Conservation (phyloP, 2,113 vertebrate species). For the Petrocephalus microphthalmus region DNA sequence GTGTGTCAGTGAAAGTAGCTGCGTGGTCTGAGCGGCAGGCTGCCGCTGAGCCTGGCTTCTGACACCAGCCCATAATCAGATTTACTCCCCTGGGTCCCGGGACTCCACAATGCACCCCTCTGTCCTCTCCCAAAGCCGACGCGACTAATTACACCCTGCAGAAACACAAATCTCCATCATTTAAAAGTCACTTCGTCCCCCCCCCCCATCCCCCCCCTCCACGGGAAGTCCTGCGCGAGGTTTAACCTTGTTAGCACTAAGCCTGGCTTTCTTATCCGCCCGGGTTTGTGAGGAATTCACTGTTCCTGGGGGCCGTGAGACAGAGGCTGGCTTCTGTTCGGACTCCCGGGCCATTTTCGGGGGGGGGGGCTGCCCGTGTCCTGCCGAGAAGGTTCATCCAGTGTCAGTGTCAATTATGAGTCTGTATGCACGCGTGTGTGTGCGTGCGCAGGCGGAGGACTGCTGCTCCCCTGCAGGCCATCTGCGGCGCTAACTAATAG, state of each 20-base stretch:
- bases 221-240: constrained; percentile 75
- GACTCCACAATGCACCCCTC: constrained; percentile 91
- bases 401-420: constrained; percentile 58
- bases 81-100: constrained; percentile 90
- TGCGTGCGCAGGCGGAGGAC: constrained; percentile 30
- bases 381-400: constrained; percentile 56
- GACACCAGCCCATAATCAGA: constrained; percentile 99
- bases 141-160: constrained; percentile 98
- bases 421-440: constrained; percentile 36
- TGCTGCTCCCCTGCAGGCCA: constrained; percentile 6
- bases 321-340: constrained; percentile 69
- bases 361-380: constrained; percentile 33
- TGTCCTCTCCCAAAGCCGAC: constrained; percentile 71
- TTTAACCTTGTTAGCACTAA: constrained; percentile 98
- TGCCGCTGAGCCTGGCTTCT: constrained; percentile 95
- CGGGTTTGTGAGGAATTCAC: constrained; percentile 63
- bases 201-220: constrained; percentile 42
- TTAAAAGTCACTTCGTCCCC: constrained; percentile 90
- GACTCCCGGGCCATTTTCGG: constrained; percentile 11
- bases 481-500: constrained; percentile 23
- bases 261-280: constrained; percentile 84
- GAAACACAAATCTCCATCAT: constrained; percentile 99
- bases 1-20: constrained; percentile 81
- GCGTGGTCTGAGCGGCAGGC: constrained; percentile 90
- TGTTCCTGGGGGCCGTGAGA: constrained; percentile 57